Base-by-base conservation (phyloP, 2,113 vertebrate genomes). In the Pelmatolapia mariae region DNA sequence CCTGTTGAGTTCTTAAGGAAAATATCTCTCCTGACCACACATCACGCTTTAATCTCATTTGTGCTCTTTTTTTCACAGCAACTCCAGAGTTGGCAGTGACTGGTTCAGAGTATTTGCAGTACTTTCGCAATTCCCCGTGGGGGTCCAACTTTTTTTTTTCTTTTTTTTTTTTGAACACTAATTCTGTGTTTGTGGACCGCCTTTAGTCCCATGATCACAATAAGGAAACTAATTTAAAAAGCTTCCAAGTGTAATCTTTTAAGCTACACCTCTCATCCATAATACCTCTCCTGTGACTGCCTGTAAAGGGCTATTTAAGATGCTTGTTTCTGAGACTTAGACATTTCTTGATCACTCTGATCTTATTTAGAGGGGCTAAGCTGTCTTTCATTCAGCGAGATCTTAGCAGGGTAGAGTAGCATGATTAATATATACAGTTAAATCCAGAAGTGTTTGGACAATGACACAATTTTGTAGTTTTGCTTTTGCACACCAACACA, bases 241-340 rank as follows among this genome's bases (percentile, higher is more conserved):
- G 80, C 83, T 91, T 95, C 83, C 40, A 40, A 68, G 47, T 83
- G 78, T 94, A 94, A 95, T 93, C 92, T 93, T 92, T 92, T 94
- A 94, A 95, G 92, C 91, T 94, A 89, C 91, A 94, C 91, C 89
- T 93, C 90, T 87, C 86, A 87, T 81, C 40, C 71, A 93, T 94
- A 93, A 95, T 93, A 86, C 91, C 31, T 87, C 92, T 89, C 79
- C 7, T 86, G 85, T 94, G 92, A 90, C 86, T 95, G 89, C 83
- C 83, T 82, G 61, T 79, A 79, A 80, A 79, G 78, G 89, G 86
- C 84, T 81, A 13, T 89, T 93, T 90, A 93, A 92, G 86, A 87
- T 8, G 78, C 87, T 91, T 94, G 89, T 94, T 90, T 92, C 84
- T 81, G 57, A 53, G 84, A 90, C 90, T 91, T 88, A 85, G 76